Evolutionary conservation across 2,888 invertebrate species (phyloP), one percentile per base, ranked within the genome.

Genomic region (Phymatocera aterrima): DNA sequence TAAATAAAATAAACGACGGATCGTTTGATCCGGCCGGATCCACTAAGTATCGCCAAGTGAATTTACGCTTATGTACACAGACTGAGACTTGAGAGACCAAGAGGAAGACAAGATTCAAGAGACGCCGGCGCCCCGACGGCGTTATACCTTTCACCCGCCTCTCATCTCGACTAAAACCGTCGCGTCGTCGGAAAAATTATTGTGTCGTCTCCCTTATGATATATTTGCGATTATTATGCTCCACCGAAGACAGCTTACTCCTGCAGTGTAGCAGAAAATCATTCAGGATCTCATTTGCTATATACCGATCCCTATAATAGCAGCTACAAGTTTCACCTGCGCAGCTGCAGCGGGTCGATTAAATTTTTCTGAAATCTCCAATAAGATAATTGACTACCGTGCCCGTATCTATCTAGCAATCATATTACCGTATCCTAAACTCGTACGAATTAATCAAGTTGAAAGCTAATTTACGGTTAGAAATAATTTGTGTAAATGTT

Each of bases 1-100:
- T 80, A 24, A 28, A 78, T 81, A 81, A 81, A 82, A 77, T 79
- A 75, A 75, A 68, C 54, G 46, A 12, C 37, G 61, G 60, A 80
- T 81, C 82, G 81, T 82, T 82, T 82, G 82, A 82, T 82, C 79
- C 81, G 64, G 79, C 82, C 80, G 84, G 83, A 83, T 84, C 81
- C 83, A 80, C 82, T 83, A 82, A 81, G 78, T 81, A 84, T 84
- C 82, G 77, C 72, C 65, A 51, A 70, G 40, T 40, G 78, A 81
- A 85, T 86, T 86, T 86, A 86, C 83, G 83, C 80, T 79, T 86
- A 87, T 86, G 86, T 86, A 85, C 78, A 75, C 81, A 82, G 82
- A 74, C 80, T 46, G 40, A 24, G 57, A 54, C 21, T 18, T 18
- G n/a, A n/a, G 65, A 80, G 48, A 46, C 75, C 37, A 54, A 54